A percentile compares a stretch with the other conserved stretches of the same genome.
Evolutionary conservation across 2,888 invertebrate species (phyloP).

Genomic region (Stegana nigrithorax): DNA sequence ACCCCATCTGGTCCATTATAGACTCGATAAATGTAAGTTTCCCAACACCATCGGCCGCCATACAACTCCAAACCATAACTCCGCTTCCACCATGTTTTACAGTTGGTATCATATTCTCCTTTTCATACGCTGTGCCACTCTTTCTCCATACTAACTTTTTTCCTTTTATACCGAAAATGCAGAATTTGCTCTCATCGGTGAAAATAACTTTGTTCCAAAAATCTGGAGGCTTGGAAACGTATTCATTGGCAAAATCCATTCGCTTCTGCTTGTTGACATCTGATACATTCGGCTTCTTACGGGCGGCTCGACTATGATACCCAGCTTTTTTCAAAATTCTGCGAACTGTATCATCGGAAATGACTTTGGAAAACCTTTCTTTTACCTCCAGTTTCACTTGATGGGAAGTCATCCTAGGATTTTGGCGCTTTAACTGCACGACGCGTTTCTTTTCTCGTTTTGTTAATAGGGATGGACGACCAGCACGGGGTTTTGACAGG

Average conservation of each 20-base stretch:
- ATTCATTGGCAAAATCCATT: slow-evolving; percentile 17
- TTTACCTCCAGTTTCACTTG: neutral
- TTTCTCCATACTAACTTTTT: slow-evolving; percentile 24
- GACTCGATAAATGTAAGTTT: slow-evolving; percentile 28
- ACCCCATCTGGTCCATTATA: slow-evolving; percentile 25
- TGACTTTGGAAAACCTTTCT: slow-evolving; percentile 1
- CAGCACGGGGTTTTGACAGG: slow-evolving; percentile 11
- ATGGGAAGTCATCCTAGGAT: slow-evolving; percentile 11
- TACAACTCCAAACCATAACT: slow-evolving; percentile 30
- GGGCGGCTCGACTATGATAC: slow-evolving; percentile 12
- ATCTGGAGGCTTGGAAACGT: neutral
- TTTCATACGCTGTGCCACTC: slow-evolving; percentile 19
- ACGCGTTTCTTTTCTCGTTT: neutral
- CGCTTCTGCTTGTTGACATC: slow-evolving; percentile 20
- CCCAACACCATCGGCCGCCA: slow-evolving; percentile 31
- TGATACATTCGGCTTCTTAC: slow-evolving; percentile 18
- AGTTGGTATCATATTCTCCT: slow-evolving; percentile 23
- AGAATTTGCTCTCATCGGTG: slow-evolving; percentile 20
- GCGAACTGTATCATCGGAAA: slow-evolving; percentile 5
- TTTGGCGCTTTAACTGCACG: neutral
- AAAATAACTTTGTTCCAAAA: slow-evolving; percentile 27
- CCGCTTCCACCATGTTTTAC: slow-evolving; percentile 33
- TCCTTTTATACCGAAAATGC: slow-evolving; percentile 25
- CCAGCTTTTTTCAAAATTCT: slow-evolving; percentile 4
- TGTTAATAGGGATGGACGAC: slow-evolving; percentile 5